Conservation (phyloP, 1,140 invertebrate genomes). For the Cydia strobilella region DNA sequence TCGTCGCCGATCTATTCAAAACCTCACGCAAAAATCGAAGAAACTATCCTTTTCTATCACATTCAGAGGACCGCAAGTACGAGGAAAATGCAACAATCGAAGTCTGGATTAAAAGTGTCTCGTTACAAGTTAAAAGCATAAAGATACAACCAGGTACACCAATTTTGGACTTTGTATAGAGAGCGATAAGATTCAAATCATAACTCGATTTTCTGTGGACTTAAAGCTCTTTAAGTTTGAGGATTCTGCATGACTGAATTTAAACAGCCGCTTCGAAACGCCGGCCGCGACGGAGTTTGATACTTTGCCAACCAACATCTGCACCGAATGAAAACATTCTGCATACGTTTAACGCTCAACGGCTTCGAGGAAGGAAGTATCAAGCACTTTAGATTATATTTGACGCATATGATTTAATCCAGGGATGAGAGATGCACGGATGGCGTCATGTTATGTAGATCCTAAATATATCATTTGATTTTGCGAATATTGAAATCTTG, state of each 20-base stretch:
- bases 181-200: not conserved
- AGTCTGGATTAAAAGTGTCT: conserved; percentile 8
- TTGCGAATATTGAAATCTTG: no score
- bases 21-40: not conserved
- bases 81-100: not conserved
- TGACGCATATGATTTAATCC: conserved; percentile 20
- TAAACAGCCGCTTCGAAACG: not conserved
- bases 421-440: not conserved
- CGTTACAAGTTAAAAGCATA: not conserved
- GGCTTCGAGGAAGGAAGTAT: conserved; percentile 27
- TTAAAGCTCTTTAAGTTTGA: not conserved
- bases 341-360: conserved; percentile 30
- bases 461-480: not conserved
- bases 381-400: conserved; percentile 22
- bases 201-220: not conserved
- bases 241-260: not conserved
- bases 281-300: conserved; percentile 25
- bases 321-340: conserved; percentile 32
- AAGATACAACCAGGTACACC: not conserved
- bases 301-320: conserved; percentile 29
- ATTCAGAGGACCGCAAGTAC: not conserved
- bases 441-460: not conserved
- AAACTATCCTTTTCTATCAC: conserved; percentile 13
- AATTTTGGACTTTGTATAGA: not conserved
- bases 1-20: conserved; percentile 14